Evolutionary conservation across 2,797 vertebrate species (phyloP), one percentile per base, ranked within the genome.

Genomic region (Emydoidea blandingii): DNA sequence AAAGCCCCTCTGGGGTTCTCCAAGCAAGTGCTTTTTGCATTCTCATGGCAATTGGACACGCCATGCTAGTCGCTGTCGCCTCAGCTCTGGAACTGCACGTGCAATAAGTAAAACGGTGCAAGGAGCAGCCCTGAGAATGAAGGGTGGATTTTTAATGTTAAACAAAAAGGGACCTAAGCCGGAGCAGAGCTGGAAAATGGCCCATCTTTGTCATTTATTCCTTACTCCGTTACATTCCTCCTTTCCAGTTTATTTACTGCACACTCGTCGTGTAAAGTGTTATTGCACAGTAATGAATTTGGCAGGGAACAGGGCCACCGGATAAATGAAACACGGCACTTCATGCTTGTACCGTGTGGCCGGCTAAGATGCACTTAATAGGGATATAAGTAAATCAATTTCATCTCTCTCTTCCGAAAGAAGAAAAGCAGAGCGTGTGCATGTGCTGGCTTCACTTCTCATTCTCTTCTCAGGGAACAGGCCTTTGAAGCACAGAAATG

Each of bases 301-400:
- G 91, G 95, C 97, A 96, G 93, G 79, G 85, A 96, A 87, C 0
- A 29, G 91, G 85, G 65, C 44, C 11, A 53, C 34, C 2, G 89
- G 91, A 50, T 81, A 90, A 41, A 83, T 96, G 95, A 94, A 94
- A 90, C 0, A 2, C 1, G 11, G 76, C 68, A n/a, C 88, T 93
- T 88, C 92, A 91, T 87, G 94, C 94, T 76, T 91, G 93, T 15
- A 92, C 79, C 31, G 5, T 53, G 12, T 41, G 83, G 93, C 91
- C 87, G 72, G 89, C 90, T 80, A 88, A 95, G 89, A 56, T 49
- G 62, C 0, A 7, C 93, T 93, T 94, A 87, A 92, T 50, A 92
- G 89, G 93, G 85, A 89, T 85, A 86, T 91, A 94, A 96, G 90
- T 78, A 92, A 97, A 93, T 83, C 50, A 62, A 83, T 97, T 97